phyloP scores from a whole-genome alignment of 92 coral and sea anemone genomes.

The Parazoanthus darwini region DNA sequence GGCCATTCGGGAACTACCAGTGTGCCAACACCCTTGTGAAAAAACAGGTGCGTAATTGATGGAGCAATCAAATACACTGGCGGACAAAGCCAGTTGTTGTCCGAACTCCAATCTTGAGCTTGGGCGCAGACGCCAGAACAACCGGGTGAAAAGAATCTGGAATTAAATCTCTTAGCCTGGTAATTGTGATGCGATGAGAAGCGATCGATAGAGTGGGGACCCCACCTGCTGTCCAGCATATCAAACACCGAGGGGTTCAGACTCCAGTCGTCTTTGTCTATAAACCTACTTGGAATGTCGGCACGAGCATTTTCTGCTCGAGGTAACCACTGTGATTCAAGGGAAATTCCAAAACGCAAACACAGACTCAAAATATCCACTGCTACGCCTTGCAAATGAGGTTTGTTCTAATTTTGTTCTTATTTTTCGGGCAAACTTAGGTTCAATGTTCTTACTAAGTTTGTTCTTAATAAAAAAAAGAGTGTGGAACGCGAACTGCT shows the following conservation, averaged over 20 bases:
- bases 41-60: background rate
- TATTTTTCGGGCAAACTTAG: no score
- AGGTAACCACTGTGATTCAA: no score
- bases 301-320: no score
- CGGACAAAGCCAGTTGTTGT: conserved; percentile 49
- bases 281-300: conserved; percentile 6
- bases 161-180: conserved; percentile 9
- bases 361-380: no score
- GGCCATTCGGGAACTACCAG: conserved; percentile 36
- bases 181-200: conserved; percentile 10
- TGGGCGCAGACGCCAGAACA: conserved; percentile 49
- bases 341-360: no score
- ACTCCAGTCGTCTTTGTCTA: conserved; percentile 39
- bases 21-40: conserved; percentile 5
- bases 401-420: no score
- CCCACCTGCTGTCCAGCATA: conserved; percentile 35
- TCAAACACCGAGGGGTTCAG: conserved; percentile 33
- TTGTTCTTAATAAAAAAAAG: no score
- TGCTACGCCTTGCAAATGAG: no score
- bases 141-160: conserved; percentile 42
- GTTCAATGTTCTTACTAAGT: no score
- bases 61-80: conserved; percentile 1
- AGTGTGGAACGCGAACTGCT: conserved; percentile 5
- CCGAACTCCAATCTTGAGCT: conserved; percentile 45
- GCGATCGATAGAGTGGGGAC: conserved; percentile 43